Conservation (phyloP, 2,888 invertebrate species). For the Choristoneura rosaceana region DNA sequence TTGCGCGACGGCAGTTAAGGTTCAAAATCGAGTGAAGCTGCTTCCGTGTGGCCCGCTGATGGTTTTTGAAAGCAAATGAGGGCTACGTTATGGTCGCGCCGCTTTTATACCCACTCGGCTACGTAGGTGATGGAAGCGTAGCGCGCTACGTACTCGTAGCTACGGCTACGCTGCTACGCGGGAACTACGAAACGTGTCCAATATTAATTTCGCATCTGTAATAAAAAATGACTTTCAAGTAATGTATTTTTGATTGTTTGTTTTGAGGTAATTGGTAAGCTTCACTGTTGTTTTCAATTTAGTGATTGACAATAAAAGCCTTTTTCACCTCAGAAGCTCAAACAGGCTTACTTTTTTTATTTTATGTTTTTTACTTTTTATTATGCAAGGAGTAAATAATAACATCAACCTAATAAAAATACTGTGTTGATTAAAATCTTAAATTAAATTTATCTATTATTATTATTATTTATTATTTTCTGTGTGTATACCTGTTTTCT, state of each 20-base stretch:
- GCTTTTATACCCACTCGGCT: slow-evolving; percentile 72
- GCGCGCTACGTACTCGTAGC: slow-evolving; percentile 50
- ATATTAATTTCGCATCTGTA: slow-evolving; percentile 8
- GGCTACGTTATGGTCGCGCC: slow-evolving; percentile 58
- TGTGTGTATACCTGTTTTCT: too few relatives aligned
- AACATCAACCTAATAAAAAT: too few relatives aligned
- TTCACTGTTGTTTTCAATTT: not conserved
- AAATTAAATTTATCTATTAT: too few relatives aligned
- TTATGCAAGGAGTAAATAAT: too few relatives aligned
- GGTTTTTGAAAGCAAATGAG: slow-evolving; percentile 75
- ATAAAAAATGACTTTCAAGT: not conserved
- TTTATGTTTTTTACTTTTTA: too few relatives aligned
- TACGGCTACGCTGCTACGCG: slow-evolving; percentile 34
- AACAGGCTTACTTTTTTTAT: too few relatives aligned
- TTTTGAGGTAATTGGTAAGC: not conserved
- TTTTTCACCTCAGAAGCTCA: too few relatives aligned
- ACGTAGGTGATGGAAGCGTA: slow-evolving; percentile 59
- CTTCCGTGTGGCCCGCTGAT: slow-evolving; percentile 61
- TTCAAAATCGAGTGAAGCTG: slow-evolving; percentile 28
- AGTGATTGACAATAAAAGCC: not conserved
- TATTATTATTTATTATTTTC: too few relatives aligned
- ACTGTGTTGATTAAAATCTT: too few relatives aligned
- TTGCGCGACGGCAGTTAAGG: not conserved
- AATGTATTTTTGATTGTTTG: not conserved
- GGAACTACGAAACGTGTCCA: not conserved